phyloP scores from a whole-genome alignment of 2,888 invertebrate genomes.

The Acanthosepion lycidas region DNA sequence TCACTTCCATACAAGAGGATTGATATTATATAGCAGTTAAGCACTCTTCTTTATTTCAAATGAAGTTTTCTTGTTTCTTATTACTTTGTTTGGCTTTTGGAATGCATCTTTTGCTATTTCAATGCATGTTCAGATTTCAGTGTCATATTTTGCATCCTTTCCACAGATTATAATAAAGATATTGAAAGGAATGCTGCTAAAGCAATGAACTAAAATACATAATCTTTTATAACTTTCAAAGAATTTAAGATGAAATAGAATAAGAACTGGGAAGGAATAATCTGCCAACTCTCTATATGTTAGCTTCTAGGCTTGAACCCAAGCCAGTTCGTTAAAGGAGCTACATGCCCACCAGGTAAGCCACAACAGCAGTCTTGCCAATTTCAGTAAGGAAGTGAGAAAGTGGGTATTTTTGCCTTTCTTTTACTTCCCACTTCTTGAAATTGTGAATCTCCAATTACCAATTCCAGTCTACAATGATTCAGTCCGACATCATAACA shows the following conservation, averaged over 20 bases:
- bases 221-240: neutral
- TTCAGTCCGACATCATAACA: neutral
- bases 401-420: neutral
- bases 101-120: no score
- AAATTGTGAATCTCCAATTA: neutral
- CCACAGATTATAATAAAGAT: no score
- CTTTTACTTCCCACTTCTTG: neutral
- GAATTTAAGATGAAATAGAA: neutral
- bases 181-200: neutral
- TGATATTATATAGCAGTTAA: no score
- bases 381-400: neutral
- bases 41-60: no score
- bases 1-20: no score
- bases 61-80: no score
- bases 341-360: neutral
- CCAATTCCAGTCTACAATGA: slow-evolving; percentile 8
- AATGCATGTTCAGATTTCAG: no score
- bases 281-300: neutral
- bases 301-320: neutral
- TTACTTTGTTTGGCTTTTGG: no score
- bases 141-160: no score
- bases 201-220: neutral
- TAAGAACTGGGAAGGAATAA: neutral
- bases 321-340: neutral
- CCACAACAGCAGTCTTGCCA: neutral